phyloP scores from a whole-genome alignment of 2,797 vertebrate species.

The Leucoraja ocellata region DNA sequence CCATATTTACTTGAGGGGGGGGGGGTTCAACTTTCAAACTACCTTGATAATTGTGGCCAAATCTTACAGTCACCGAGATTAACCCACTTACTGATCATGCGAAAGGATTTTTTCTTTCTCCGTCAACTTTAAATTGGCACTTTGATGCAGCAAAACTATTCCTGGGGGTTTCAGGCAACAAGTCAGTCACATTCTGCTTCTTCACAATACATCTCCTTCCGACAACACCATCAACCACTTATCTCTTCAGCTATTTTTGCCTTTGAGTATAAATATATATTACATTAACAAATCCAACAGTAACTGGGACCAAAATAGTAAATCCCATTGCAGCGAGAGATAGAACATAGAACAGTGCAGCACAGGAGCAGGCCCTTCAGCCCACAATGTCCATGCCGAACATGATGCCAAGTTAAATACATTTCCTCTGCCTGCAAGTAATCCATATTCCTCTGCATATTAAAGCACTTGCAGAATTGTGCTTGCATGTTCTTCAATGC shows the following conservation, averaged over 20 bases:
- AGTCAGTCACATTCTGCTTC: not conserved
- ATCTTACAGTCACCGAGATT: not conserved
- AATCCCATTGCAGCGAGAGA: not conserved
- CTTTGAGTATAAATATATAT: not conserved
- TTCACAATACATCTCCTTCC: no score
- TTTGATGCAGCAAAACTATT: not conserved
- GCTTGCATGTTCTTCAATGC: no score
- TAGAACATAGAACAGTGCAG: no score
- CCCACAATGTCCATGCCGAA: no score
- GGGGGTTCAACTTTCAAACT: fast-evolving
- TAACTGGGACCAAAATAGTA: not conserved
- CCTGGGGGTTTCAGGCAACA: no score
- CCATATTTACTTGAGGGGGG: not conserved
- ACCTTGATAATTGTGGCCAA: not conserved
- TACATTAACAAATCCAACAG: not conserved
- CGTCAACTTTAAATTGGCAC: not conserved
- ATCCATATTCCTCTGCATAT: no score
- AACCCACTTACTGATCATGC: not conserved
- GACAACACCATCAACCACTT: not conserved
- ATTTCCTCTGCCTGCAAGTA: no score
- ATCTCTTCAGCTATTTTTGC: not conserved
- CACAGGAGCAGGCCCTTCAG: no score
- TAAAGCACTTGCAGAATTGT: no score
- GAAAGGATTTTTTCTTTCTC: not conserved
- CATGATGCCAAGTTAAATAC: no score